Conservation (phyloP, 2,888 invertebrate genomes). For the Epinotia brunnichana region DNA sequence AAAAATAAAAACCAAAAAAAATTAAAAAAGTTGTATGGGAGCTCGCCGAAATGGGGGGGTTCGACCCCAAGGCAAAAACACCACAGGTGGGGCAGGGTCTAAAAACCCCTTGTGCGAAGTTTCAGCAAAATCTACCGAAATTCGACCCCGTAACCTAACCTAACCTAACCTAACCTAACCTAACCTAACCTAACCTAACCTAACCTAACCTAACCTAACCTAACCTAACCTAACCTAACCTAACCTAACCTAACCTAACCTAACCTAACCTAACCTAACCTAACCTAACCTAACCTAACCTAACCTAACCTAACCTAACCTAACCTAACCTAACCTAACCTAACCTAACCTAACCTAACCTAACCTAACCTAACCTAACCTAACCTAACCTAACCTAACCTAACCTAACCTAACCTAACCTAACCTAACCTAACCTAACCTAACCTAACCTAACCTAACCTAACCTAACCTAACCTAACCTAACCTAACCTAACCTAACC, state of each 20-base stretch:
- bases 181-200: conserved; percentile 21
- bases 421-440: conserved; percentile 21
- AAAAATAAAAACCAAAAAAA: too few relatives aligned
- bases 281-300: conserved; percentile 21
- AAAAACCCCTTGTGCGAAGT: too few relatives aligned
- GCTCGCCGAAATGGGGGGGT: too few relatives aligned
- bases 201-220: conserved; percentile 21
- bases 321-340: conserved; percentile 21
- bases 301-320: conserved; percentile 21
- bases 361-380: conserved; percentile 21
- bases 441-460: conserved; percentile 23
- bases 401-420: conserved; percentile 20
- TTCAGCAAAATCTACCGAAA: too few relatives aligned
- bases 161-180: conserved; percentile 19
- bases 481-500: conserved; percentile 15
- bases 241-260: conserved; percentile 22
- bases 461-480: conserved; percentile 14
- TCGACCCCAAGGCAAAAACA: too few relatives aligned
- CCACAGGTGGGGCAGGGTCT: too few relatives aligned
- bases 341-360: conserved; percentile 21
- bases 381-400: conserved; percentile 21
- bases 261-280: conserved; percentile 19
- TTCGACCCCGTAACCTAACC: too few relatives aligned
- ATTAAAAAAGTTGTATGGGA: too few relatives aligned
- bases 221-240: conserved; percentile 21